Evolutionary conservation across 2,888 invertebrate genomes (phyloP).

Genomic region (Chrysomela aeneicollis): DNA sequence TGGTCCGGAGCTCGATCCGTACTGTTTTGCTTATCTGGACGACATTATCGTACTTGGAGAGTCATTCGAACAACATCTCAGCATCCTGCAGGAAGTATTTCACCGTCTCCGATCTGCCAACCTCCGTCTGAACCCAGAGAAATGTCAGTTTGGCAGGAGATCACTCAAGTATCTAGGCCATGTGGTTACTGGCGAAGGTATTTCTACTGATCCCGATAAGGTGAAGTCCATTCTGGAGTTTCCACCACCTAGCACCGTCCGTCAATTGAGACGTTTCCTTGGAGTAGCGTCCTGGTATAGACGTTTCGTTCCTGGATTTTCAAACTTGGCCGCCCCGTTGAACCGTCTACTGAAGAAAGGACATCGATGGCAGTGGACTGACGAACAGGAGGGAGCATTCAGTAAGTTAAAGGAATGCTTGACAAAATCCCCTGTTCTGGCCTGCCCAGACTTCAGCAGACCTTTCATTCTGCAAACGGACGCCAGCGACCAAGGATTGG

Average conservation of each 20-base stretch:
- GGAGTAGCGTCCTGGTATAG: constrained; percentile 25
- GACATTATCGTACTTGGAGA: constrained; percentile 7
- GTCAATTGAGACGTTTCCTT: constrained; percentile 19
- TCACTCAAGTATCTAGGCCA: constrained; percentile 25
- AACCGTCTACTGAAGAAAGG: constrained; percentile 12
- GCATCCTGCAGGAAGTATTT: constrained; percentile 15
- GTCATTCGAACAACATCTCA: background rate
- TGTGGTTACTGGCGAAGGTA: constrained; percentile 12
- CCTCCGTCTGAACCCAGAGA: constrained; percentile 25
- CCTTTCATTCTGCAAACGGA: constrained; percentile 41
- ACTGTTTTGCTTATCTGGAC: constrained; percentile 4
- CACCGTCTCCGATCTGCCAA: constrained; percentile 15
- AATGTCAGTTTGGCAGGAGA: constrained; percentile 25
- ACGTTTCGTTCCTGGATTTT: constrained; percentile 24
- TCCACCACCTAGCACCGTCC: constrained; percentile 5
- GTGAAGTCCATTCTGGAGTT: constrained; percentile 12
- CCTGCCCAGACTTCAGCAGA: constrained; percentile 34
- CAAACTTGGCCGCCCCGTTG: constrained; percentile 15
- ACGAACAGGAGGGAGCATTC: constrained; percentile 15
- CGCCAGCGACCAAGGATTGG: constrained; percentile 40
- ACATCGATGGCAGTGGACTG: constrained; percentile 6
- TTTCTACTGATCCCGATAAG: constrained; percentile 7
- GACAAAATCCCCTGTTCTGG: constrained; percentile 23
- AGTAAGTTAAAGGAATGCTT: background rate
- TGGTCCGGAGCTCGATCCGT: background rate